Evolutionary conservation across 2,888 invertebrate genomes (phyloP).

Genomic region (Agrochola litura): DNA sequence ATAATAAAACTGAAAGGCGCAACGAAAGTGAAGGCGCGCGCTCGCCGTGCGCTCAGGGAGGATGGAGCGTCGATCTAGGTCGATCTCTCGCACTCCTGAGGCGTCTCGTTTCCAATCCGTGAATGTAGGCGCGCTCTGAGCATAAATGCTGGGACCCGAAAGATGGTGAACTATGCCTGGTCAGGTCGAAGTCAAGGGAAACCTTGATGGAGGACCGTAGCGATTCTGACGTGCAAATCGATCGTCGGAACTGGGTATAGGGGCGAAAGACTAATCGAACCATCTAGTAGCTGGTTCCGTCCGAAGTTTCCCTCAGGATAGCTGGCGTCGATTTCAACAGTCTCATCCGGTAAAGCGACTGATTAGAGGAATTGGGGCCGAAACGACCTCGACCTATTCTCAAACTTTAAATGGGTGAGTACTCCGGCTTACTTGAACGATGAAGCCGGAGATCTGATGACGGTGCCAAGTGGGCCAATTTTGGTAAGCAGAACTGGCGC

Average conservation of each 20-base stretch:
- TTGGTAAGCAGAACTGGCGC: conserved; percentile 95
- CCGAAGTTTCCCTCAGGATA: conserved; percentile 95
- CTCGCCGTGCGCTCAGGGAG: conserved; percentile 81
- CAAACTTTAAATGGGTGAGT: conserved; percentile 95
- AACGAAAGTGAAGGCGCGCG: conserved; percentile 91
- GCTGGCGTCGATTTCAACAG: conserved; percentile 88
- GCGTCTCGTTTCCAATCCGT: conserved; percentile 87
- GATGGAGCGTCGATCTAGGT: conserved; percentile 83
- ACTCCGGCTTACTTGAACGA: conserved; percentile 90
- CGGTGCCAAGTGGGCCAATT: conserved; percentile 93
- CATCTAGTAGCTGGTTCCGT: conserved; percentile 95
- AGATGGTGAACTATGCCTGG: conserved; percentile 94
- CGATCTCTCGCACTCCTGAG: conserved; percentile 90
- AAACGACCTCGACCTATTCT: conserved; percentile 94
- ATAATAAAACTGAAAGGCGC: conserved; percentile 90
- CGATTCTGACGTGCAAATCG: conserved; percentile 95
- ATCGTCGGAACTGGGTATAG: conserved; percentile 94
- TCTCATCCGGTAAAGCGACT: conserved; percentile 94
- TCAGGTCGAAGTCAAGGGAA: conserved; percentile 93
- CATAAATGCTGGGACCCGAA: conserved; percentile 93
- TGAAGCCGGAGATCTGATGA: conserved; percentile 89
- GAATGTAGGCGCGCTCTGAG: conserved; percentile 90
- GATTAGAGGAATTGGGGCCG: conserved; percentile 93
- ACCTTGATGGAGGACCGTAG: conserved; percentile 93
- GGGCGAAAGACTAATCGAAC: conserved; percentile 94